Conservation (phyloP, 1,140 invertebrate species). For the Drosophila nigromelanica region DNA sequence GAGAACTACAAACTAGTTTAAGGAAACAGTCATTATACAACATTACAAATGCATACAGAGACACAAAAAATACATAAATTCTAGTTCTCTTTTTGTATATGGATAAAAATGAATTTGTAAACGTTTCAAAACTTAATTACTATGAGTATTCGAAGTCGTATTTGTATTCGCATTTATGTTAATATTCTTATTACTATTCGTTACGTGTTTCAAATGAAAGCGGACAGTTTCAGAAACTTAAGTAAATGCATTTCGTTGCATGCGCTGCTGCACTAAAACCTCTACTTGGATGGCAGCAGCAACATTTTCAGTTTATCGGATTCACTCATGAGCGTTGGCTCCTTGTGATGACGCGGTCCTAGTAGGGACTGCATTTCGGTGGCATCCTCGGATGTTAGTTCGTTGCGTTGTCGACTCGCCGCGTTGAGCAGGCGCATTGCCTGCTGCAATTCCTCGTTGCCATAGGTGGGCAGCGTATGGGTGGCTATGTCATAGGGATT, state of each 20-base stretch:
- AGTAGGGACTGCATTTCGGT: conserved; percentile 72
- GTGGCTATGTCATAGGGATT: conserved; percentile 87
- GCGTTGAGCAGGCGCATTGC: conserved; percentile 73
- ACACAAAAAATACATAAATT: conserved; percentile 4
- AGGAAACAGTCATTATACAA: conserved; percentile 53
- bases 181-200: neutral
- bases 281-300: conserved; percentile 82
- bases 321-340: conserved; percentile 79
- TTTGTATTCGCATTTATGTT: conserved; percentile 3
- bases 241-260: conserved; percentile 65
- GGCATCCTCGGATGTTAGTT: conserved; percentile 51
- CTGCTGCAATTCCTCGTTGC: conserved; percentile 73
- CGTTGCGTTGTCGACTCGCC: conserved; percentile 66
- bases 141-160: conserved; percentile 69
- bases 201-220: conserved; percentile 31
- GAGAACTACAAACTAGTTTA: conserved; percentile 45
- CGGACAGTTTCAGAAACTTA: conserved; percentile 54
- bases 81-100: neutral
- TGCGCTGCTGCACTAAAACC: conserved; percentile 9
- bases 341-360: conserved; percentile 59
- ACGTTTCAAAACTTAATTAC: conserved; percentile 38
- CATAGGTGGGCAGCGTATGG: conserved; percentile 84
- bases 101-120: conserved; percentile 28
- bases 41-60: conserved; percentile 22
- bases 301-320: conserved; percentile 84